Evolutionary conservation across 2,797 vertebrate species (phyloP).

Genomic region (Amphiprion clarkii): DNA sequence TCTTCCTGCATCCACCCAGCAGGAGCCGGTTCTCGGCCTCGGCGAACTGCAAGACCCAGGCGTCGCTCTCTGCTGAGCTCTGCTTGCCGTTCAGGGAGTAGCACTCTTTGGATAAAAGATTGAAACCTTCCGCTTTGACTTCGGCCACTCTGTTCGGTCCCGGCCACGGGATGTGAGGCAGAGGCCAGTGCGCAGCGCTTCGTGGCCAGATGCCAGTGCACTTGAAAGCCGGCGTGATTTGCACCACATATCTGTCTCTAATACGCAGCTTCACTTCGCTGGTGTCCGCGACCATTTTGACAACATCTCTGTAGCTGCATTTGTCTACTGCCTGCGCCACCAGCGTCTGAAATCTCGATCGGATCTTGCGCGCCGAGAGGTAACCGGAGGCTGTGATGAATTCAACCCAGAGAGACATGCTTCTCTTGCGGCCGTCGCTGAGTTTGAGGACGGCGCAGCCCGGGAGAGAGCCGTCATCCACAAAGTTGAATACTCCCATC

Average conservation of each 20-base stretch:
- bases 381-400: constrained; percentile 99
- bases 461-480: constrained; percentile 98
- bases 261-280: constrained; percentile 98
- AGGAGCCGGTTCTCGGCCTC: constrained; percentile 98
- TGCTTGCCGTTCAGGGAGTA: constrained; percentile 99
- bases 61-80: constrained; percentile 99
- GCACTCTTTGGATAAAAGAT: constrained; percentile 98
- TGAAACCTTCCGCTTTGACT: constrained; percentile 99
- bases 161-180: constrained; percentile 99
- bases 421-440: constrained; percentile 98
- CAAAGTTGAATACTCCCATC: constrained; percentile 99
- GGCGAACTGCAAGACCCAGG: constrained; percentile 98
- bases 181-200: constrained; percentile 98
- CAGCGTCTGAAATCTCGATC: constrained; percentile 97
- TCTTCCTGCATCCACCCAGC: constrained; percentile 97
- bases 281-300: constrained; percentile 99
- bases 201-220: constrained; percentile 99
- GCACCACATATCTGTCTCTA: constrained; percentile 97
- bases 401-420: constrained; percentile 99
- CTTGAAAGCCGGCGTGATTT: constrained; percentile 99
- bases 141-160: constrained; percentile 98
- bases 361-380: constrained; percentile 98
- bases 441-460: constrained; percentile 99
- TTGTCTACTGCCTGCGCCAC: constrained; percentile 99
- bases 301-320: constrained; percentile 99